A percentile compares a stretch with the other conserved stretches of the same genome.
Conservation (phyloP, 92 coral and sea anemone species). For the Epizoanthus scotinus region DNA sequence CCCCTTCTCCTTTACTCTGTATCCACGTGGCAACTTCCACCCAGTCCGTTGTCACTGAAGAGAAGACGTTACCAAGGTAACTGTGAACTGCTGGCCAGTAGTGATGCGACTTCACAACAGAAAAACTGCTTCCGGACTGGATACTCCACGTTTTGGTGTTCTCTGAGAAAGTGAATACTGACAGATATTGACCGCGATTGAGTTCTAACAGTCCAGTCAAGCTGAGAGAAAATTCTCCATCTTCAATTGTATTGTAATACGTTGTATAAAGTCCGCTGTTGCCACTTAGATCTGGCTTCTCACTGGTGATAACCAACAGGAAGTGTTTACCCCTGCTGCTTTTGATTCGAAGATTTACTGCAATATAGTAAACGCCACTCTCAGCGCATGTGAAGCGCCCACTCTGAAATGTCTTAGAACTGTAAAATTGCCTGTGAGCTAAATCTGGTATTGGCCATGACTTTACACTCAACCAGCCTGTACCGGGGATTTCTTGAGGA, state of each 20-base stretch:
- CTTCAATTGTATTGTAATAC: constrained; percentile 32
- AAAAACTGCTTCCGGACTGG: constrained; percentile 50
- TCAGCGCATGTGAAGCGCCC: constrained; percentile 57
- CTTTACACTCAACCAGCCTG: constrained; percentile 50
- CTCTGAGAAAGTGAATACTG: constrained; percentile 45
- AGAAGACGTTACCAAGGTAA: constrained; percentile 5
- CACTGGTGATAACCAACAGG: constrained; percentile 56
- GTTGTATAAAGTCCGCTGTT: constrained; percentile 59
- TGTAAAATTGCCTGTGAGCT: constrained; percentile 40
- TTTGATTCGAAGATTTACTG: constrained; percentile 49
- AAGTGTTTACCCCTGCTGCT: constrained; percentile 51
- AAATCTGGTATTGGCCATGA: constrained; percentile 38
- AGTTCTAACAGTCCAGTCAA: constrained; percentile 61
- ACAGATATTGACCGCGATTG: constrained; percentile 49
- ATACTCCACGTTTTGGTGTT: constrained; percentile 42
- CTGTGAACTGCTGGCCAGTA: constrained; percentile 72
- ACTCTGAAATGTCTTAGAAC: constrained; percentile 36
- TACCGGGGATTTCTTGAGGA: constrained; percentile 51
- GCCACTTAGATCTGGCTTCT: constrained; percentile 51
- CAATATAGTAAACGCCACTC: constrained; percentile 51
- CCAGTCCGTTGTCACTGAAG: constrained; percentile 31
- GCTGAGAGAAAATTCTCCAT: constrained; percentile 37
- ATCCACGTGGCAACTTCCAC: constrained; percentile 47
- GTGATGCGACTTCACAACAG: constrained; percentile 49
- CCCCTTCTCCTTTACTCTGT: constrained; percentile 46